Evolutionary conservation across 2,888 invertebrate genomes (phyloP).

Genomic region (Rotaria macrura): DNA sequence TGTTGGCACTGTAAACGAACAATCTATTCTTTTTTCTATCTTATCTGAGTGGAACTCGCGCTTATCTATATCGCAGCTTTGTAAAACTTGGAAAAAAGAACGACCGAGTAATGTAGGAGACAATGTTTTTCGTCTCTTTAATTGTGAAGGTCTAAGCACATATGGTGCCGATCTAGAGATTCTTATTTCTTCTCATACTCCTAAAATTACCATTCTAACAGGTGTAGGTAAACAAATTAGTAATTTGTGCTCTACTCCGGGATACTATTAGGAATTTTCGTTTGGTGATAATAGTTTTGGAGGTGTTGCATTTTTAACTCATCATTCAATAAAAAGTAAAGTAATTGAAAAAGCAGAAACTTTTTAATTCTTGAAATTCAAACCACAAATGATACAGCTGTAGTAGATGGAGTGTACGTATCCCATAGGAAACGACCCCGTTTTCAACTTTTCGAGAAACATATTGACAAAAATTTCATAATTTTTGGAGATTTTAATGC

Average conservation of each 20-base stretch:
- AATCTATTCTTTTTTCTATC: background rate
- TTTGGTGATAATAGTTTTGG: background rate
- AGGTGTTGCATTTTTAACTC: background rate
- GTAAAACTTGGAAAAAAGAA: background rate
- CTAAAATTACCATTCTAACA: background rate
- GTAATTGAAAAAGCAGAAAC: background rate
- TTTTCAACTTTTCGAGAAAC: background rate
- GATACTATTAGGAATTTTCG: background rate
- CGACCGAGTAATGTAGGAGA: background rate
- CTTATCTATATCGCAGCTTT: background rate
- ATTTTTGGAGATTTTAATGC: background rate
- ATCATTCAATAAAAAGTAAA: background rate
- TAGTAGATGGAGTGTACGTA: background rate
- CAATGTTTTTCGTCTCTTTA: background rate
- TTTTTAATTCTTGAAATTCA: background rate
- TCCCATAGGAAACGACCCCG: background rate
- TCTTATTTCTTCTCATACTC: background rate
- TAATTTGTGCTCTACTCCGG: background rate
- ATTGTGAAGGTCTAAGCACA: background rate
- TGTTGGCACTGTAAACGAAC: background rate
- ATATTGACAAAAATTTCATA: background rate
- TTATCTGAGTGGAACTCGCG: background rate
- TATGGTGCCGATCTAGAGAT: background rate
- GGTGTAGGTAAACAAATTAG: background rate
- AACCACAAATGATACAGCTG: background rate